Conservation (phyloP, 2,113 vertebrate species). For the Corvus moneduloides region DNA sequence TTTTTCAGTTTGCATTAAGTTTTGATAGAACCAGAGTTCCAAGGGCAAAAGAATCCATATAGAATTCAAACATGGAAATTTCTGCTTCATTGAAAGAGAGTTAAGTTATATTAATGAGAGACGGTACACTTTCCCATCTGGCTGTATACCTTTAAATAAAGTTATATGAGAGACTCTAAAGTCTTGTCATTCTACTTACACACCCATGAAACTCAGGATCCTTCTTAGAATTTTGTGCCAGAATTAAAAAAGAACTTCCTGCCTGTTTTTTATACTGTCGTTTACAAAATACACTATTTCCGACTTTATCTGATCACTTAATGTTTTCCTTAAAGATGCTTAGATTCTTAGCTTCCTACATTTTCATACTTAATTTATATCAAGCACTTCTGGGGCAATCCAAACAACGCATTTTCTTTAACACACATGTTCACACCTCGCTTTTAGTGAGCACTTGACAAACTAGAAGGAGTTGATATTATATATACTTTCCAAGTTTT, state of each 20-base stretch:
- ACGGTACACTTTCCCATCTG: neutral
- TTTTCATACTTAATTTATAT: neutral
- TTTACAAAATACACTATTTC: neutral
- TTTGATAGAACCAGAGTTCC: neutral
- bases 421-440: neutral
- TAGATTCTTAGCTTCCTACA: neutral
- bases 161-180: neutral
- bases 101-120: neutral
- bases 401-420: neutral
- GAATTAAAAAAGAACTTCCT: neutral
- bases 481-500: neutral
- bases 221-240: neutral
- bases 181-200: neutral
- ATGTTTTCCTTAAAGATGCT: neutral
- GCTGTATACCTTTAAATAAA: neutral
- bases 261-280: neutral
- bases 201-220: neutral
- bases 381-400: neutral
- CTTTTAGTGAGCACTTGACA: neutral
- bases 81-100: rapidly evolving
- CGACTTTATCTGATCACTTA: neutral
- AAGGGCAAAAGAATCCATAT: neutral
- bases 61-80: neutral
- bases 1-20: neutral
- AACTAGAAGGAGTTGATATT: neutral